Evolutionary conservation across 2,113 vertebrate genomes (phyloP).

Genomic region (Parus major): DNA sequence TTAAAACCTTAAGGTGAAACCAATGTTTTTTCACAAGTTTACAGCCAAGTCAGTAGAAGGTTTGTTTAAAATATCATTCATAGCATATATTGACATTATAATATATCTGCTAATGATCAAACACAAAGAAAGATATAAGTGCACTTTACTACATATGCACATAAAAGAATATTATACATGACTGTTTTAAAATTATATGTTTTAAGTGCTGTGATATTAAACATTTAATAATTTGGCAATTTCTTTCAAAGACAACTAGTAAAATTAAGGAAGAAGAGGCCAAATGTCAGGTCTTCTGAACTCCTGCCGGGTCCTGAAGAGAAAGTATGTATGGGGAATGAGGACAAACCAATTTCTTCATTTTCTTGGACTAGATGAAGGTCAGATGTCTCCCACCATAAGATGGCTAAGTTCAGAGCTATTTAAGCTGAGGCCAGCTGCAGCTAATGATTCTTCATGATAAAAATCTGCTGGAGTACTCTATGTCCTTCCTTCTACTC

Average conservation of each 20-base stretch:
- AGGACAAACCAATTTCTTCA: background rate
- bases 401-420: background rate
- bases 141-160: conserved; percentile 21
- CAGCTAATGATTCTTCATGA: background rate
- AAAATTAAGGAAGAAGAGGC: conserved; percentile 47
- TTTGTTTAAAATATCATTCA: conserved; percentile 57
- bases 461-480: background rate
- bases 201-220: conserved; percentile 61
- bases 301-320: background rate
- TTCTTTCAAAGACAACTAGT: conserved; percentile 58
- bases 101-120: conserved; percentile 54
- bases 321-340: background rate
- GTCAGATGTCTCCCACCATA: background rate
- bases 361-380: conserved; percentile 1
- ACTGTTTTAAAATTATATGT: conserved; percentile 41
- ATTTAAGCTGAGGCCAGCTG: background rate
- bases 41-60: conserved; percentile 47
- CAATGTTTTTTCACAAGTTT: conserved; percentile 64
- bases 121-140: conserved; percentile 52
- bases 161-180: conserved; percentile 51
- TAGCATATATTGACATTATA: conserved; percentile 48
- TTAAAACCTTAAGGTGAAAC: conserved; percentile 68
- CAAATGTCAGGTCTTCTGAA: conserved; percentile 29
- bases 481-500: background rate
- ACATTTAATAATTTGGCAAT: conserved; percentile 61